Evolutionary conservation across 92 coral and sea anemone genomes (phyloP).

Genomic region (Bergia puertoricense): DNA sequence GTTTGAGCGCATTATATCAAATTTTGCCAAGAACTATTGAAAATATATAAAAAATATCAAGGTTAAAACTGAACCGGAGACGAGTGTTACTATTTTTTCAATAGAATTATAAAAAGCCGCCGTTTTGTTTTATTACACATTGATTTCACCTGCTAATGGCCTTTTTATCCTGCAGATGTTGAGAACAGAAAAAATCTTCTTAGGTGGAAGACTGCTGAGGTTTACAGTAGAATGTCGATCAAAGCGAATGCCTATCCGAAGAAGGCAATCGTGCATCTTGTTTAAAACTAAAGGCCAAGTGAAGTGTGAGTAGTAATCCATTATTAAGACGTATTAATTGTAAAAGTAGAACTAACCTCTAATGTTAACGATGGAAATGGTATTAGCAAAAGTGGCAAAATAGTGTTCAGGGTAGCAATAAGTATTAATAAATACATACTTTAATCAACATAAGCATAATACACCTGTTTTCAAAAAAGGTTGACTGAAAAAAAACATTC

Average conservation of each 20-base stretch:
- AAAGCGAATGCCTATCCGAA: background rate
- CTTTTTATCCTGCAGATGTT: background rate
- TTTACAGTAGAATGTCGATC: conserved; percentile 20
- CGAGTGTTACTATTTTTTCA: background rate
- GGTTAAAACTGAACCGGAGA: too few relatives aligned
- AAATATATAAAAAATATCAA: too few relatives aligned
- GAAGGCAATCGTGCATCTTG: conserved; percentile 17
- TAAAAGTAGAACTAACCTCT: background rate
- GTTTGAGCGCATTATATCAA: too few relatives aligned
- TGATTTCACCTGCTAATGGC: background rate
- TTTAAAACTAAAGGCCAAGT: conserved; percentile 27
- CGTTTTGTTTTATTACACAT: too few relatives aligned
- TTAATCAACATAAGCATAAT: too few relatives aligned
- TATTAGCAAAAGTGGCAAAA: background rate
- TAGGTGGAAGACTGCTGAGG: conserved; percentile 11
- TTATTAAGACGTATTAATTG: background rate
- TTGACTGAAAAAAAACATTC: too few relatives aligned
- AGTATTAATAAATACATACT: too few relatives aligned
- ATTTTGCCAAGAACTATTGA: too few relatives aligned
- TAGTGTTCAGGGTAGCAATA: background rate
- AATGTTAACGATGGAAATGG: background rate
- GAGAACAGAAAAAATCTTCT: background rate
- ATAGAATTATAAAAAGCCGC: background rate
- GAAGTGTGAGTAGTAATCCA: conserved; percentile 4
- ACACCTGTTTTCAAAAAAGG: too few relatives aligned